Base-by-base conservation (phyloP, 2,888 invertebrate species). In the Stenoptilia bipunctidactyla region DNA sequence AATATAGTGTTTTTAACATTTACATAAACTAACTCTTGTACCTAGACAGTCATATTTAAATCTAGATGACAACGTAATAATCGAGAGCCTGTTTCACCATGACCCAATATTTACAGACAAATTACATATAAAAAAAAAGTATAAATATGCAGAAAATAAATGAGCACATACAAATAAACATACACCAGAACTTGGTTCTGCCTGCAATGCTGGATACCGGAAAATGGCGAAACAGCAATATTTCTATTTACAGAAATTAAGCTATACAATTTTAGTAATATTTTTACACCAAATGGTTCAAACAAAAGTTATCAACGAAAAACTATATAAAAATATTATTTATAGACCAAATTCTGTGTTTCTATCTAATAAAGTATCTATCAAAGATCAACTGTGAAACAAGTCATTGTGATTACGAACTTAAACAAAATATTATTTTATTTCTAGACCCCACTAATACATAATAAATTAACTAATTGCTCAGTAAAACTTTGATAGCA, bases 1-100 rank as follows among this genome's bases (percentile, higher is more conserved):
- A 20, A 20, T 54, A 53, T 55, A 52, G 58, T 62, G 60, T 67
- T 61, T 61, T 52, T 53, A 61, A 57, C 54, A 53, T 53, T 55
- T 53, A 55, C 51, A 40, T 45, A 34, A 57, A 54, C 54, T 54
- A 49, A 58, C 45, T 52, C 53, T 45, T 53, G 54, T 56, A 53
- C 49, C 51, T 52, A 51, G 49, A 54, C 54, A 54, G 56, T 53
- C 52, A 50, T 37, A 41, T 44, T 41, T 54, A 53, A 52, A 53
- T 52, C 55, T 55, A 56, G 50, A 54, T 49, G 46, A 45, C 45
- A 48, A 52, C 49, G 48, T 43, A 40, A 44, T 15, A 38, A 14
- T 20, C 20, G 8, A 20, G 20, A 20, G 3, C 8, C 20, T 20
- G 20, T 20, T 20, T 8, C 20, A 20, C 20, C 20, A 5, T 8